Evolutionary conservation across 2,113 vertebrate genomes (phyloP).

Genomic region (Notothenia rossii): DNA sequence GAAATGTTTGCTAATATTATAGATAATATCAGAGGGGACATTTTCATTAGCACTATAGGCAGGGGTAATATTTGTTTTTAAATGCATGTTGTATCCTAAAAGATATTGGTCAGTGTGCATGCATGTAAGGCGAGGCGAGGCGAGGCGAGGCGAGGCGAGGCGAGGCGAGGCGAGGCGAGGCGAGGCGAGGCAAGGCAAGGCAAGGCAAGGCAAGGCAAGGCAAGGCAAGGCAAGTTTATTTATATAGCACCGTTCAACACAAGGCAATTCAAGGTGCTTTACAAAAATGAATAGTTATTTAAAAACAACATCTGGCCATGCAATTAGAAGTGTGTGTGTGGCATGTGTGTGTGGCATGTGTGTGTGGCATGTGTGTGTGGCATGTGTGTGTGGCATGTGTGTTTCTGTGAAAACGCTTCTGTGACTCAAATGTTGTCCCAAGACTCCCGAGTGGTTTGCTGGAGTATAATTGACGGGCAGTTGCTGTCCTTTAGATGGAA

Average conservation of each 20-base stretch:
- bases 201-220: too few relatives aligned
- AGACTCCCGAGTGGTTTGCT: constrained; percentile 54
- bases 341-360: neutral
- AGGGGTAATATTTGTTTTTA: constrained; percentile 56
- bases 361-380: constrained; percentile 29
- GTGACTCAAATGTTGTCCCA: constrained; percentile 43
- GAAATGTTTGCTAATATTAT: constrained; percentile 29
- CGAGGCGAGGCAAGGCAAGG: too few relatives aligned
- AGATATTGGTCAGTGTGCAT: neutral
- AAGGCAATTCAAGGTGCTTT: too few relatives aligned
- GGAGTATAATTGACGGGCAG: constrained; percentile 74
- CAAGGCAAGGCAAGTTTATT: too few relatives aligned
- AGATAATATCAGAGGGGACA: constrained; percentile 30
- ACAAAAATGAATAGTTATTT: constrained; percentile 1
- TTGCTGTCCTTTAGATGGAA: constrained; percentile 60
- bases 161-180: too few relatives aligned
- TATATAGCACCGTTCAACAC: too few relatives aligned
- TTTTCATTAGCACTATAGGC: constrained; percentile 31
- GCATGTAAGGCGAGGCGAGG: constrained; percentile 8
- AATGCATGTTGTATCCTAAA: constrained; percentile 37
- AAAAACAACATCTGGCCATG: constrained; percentile 29
- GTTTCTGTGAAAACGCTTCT: constrained; percentile 24
- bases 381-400: constrained; percentile 1
- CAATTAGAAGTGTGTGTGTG: constrained; percentile 45
- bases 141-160: too few relatives aligned